Evolutionary conservation across 2,113 vertebrate genomes (phyloP).

Genomic region (Pelobates fuscus): DNA sequence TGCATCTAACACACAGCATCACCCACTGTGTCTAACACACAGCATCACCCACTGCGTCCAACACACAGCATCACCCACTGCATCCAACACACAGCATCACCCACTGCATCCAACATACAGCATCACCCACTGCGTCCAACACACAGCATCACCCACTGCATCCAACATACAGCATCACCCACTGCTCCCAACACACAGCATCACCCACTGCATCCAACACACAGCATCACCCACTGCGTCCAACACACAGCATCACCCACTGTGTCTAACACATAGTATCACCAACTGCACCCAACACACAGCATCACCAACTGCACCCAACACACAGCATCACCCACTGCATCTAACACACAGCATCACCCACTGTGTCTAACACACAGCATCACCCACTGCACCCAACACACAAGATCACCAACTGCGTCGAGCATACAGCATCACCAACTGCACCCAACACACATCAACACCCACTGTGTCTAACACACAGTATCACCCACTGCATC

Average conservation of each 20-base stretch:
- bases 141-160: too few relatives aligned
- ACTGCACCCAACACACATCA: not conserved
- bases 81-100: not conserved
- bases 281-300: not conserved
- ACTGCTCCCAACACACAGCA: not conserved
- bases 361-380: not conserved
- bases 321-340: not conserved
- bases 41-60: not conserved
- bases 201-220: not conserved
- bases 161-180: not conserved
- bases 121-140: too few relatives aligned
- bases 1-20: not conserved
- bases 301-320: not conserved
- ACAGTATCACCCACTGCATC: too few relatives aligned
- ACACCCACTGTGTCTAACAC: too few relatives aligned
- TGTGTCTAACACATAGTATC: not conserved
- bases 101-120: too few relatives aligned
- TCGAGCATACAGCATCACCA: not conserved
- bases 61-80: not conserved
- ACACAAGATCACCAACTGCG: not conserved
- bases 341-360: not conserved
- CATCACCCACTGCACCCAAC: not conserved
- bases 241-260: not conserved
- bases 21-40: not conserved
- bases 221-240: not conserved